Evolutionary conservation across 2,797 vertebrate genomes (phyloP), one percentile per base, ranked within the genome.

Genomic region (Silurus lanzhouensis): DNA sequence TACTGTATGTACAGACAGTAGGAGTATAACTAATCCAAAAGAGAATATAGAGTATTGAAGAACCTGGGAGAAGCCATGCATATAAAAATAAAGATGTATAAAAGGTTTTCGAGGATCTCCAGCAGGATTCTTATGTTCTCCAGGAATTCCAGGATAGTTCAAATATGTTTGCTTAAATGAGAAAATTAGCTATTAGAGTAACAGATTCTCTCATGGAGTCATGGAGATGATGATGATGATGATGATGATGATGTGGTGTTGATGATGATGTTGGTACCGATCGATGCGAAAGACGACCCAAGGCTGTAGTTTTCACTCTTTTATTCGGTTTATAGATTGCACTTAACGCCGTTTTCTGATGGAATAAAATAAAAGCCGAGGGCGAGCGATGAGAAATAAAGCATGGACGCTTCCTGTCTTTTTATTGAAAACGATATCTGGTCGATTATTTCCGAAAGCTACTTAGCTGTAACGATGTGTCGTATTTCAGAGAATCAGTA

Each of bases 271-370:
- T 77, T 83, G 75, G 86, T 84, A 48, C 82, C 68, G 84, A 87
- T 86, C 87, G 86, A 89, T 90, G 87, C 20, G 70, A 58, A 72
- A 84, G 79, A 80, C 38, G 44, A 57, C 86, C 87, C n/a, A 31
- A 58, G 86, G 87, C 84, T 79, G 74, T 74, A 84, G 82, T 84
- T 88, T 27, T 72, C 67, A 64, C 46, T 52, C 55, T 83, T 88
- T 88, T 22, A 88, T 84, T 87, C 82, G 86, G 85, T 87, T 86
- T 88, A 90, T 86, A 87, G 89, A 88, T 90, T 86, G 84, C 87
- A 87, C 77, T 90, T 90, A 89, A 85, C 27, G 31, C 58, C 46
- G 67, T 74, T 89, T 81, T 88, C 6, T 10, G 88, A 86, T 81
- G 83, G 84, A 89, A 88, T 68, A 82, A 88, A 79, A 85, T 64